Evolutionary conservation across 2,113 vertebrate genomes (phyloP), one percentile per base, ranked within the genome.

Genomic region (Scortum barcoo): DNA sequence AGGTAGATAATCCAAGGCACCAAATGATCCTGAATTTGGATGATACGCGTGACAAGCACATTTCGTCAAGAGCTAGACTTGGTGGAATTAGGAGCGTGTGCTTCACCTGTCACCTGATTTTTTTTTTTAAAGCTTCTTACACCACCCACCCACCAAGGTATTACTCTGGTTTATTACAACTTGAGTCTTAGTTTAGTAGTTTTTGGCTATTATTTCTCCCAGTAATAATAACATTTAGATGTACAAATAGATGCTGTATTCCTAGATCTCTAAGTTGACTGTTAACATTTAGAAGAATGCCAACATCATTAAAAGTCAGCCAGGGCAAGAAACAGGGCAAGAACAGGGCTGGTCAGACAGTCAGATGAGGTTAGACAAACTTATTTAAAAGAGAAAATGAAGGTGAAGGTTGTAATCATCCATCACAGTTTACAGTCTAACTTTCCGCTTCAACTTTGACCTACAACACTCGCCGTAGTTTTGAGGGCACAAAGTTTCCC

Each of bases 81-180:
- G 14, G 57, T 63, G 69, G 46, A 28, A 78, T 71, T 58, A 79
- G 33, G 38, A 67, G 36, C 22, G 54, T 5, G 8, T 12, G 61
- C 38, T 76, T 76, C 58, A 86, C 77, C 72, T 85, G 83, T 69
- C 82, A 91, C 86, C 82, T 74, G 63, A 48, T 51, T 63, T 77
- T 60, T 38, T 46, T 65, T 69, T 80, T n/a, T n/a, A n/a, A 85
- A 91, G 78, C 67, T 79, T 63, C 86, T 86, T 85, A 87, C 54
- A 53, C 33, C 71, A 78, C 44, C 7, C 85, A n/a, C n/a, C n/a
- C n/a, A n/a, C n/a, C 73, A 62, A 73, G 40, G 28, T 38, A 72
- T 60, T 13, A 69, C 19, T 65, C 26, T 2, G 2, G 24, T 70
- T 50, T 76, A 62, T 62, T 80, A 61, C 57, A 87, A 44, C n/a